phyloP scores from a whole-genome alignment of 2,888 invertebrate genomes.

The Euphydryas editha region DNA sequence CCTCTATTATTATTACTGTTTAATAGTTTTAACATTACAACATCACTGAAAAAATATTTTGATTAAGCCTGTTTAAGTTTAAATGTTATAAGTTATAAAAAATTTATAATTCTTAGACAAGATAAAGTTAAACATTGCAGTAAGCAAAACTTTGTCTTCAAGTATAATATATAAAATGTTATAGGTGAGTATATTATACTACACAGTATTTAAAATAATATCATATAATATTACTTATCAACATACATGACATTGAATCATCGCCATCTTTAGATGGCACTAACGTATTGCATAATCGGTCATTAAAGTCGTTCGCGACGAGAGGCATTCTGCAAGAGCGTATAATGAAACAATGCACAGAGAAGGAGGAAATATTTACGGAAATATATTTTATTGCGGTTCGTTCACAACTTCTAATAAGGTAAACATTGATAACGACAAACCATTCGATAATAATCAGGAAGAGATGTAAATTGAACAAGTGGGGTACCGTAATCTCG shows the following conservation, averaged over 20 bases:
- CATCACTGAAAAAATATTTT: neutral
- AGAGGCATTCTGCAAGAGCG: conserved; percentile 46
- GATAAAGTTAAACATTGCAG: neutral
- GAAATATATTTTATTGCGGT: conserved; percentile 30
- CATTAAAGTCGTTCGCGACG: conserved; percentile 63
- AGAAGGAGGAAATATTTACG: conserved; percentile 45
- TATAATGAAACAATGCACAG: conserved; percentile 45
- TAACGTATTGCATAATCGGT: conserved; percentile 65
- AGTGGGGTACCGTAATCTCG: conserved; percentile 71
- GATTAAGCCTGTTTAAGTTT: too few species aligned
- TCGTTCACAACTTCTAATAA: conserved; percentile 16
- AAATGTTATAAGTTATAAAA: too few species aligned
- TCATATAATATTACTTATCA: conserved; percentile 21
- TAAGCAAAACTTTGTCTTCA: too few species aligned
- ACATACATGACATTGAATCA: conserved; percentile 60
- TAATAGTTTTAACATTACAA: neutral
- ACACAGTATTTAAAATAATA: neutral
- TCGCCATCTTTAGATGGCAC: conserved; percentile 62
- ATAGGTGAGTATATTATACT: neutral
- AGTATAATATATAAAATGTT: too few species aligned
- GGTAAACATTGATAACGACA: conserved; percentile 39
- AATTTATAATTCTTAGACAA: too few species aligned
- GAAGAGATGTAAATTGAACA: conserved; percentile 62
- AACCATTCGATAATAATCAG: conserved; percentile 49
- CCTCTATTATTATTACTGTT: conserved; percentile 1